Base-by-base conservation (phyloP, 2,113 vertebrate species). In the Microtus oregoni region DNA sequence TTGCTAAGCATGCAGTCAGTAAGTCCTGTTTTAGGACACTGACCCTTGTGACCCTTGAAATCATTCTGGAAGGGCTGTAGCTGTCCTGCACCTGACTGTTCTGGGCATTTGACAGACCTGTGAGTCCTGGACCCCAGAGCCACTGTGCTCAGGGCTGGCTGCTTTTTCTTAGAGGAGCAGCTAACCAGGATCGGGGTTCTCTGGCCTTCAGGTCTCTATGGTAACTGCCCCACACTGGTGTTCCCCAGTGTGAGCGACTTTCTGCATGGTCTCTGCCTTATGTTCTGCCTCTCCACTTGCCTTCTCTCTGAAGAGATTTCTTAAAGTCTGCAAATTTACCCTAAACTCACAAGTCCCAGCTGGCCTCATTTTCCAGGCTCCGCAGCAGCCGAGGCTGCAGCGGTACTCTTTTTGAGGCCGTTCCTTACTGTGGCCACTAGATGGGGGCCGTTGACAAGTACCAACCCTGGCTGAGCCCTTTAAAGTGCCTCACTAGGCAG, bases 151-250 rank as follows among this genome's bases (percentile, higher is more conserved):
- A 35, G 90, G 30, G 3, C 9, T 6, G 0, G n/a, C 0, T 3
- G 52, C 13, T 28, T 78, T 38, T 68, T 44, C 70, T 30, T 10
- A 5, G 30, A 20, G 15, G 67, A 61, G 47, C 72, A 14, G 28
- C 10, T 30, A 8, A 24, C 41, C 15, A 24, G 41, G 28, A 32
- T 14, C 9, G 0, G 0, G 44, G 90, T 38, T 77, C 8, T 63
- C 12, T 0, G n/a, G 68, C 19, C 41, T 10, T 22, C 0, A 1
- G 14, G 24, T 73, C 19, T 72, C 3, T 2, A 9, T 15, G n/a
- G 47, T 58, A 50, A 3, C 89, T 9, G 6, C 14, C 22, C 41
- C 2, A 6, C 35, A 9, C 2, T 5, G 1, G 32, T 9, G 26
- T 20, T 77, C 44, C 22, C 26, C 6, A 26, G 4, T 30, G 55